Percentiles rank a stretch among this genome's conserved stretches.
phyloP scores from a whole-genome alignment of 2,888 invertebrate genomes.

The Caenorhabditis sp. region DNA sequence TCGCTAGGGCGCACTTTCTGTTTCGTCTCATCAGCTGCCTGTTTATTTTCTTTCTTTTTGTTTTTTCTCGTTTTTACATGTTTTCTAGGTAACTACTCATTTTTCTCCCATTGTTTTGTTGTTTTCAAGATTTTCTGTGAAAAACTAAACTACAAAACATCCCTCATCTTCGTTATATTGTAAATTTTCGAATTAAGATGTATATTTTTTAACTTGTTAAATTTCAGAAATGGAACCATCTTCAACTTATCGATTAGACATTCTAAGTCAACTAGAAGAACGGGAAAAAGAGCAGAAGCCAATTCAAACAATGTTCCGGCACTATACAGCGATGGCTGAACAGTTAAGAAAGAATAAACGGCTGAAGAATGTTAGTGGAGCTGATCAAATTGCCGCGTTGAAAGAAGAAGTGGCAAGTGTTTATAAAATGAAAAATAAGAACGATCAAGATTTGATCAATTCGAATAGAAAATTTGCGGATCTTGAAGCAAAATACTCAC shows the following conservation, averaged over 20 bases:
- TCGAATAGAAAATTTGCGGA: constrained; percentile 34
- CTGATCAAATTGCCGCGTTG: neutral
- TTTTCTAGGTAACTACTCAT: no score
- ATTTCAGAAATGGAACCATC: neutral
- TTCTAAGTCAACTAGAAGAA: constrained; percentile 17
- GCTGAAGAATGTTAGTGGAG: neutral
- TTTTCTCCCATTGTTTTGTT: no score
- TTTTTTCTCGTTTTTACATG: no score
- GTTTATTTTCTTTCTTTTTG: neutral
- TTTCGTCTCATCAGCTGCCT: neutral
- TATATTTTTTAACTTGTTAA: no score
- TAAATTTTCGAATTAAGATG: no score
- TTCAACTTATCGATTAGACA: neutral
- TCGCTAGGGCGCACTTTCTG: neutral
- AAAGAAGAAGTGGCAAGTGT: constrained; percentile 15
- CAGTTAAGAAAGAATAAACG: constrained; percentile 10
- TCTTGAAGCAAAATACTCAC: constrained; percentile 7
- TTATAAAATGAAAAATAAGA: constrained; percentile 58
- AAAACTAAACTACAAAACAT: no score
- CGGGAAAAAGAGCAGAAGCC: constrained; percentile 19
- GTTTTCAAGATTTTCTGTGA: no score
- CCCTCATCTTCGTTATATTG: no score
- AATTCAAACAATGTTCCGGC: constrained; percentile 17
- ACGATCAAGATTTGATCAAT: constrained; percentile 55
- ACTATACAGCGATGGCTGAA: constrained; percentile 24